Evolutionary conservation across 2,113 vertebrate species (phyloP).

Genomic region (Gopherus flavomarginatus): DNA sequence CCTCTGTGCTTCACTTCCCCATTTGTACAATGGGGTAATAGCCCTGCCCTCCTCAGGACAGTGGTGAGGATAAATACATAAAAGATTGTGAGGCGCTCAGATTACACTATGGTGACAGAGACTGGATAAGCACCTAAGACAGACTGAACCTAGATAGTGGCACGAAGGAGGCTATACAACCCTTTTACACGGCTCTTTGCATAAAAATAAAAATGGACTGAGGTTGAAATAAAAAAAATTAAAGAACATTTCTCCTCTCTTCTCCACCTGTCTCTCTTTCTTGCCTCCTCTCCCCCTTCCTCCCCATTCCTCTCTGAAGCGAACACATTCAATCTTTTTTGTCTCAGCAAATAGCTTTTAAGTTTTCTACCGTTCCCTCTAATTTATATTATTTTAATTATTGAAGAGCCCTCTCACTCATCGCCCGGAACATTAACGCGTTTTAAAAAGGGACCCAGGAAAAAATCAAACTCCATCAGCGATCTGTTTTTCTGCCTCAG

Average conservation of each 20-base stretch:
- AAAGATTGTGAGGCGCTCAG: not conserved
- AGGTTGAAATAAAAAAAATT: not conserved
- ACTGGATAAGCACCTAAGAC: not conserved
- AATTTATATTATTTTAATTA: constrained; percentile 80
- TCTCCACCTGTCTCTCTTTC: not conserved
- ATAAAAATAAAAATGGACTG: not conserved
- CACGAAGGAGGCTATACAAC: no score
- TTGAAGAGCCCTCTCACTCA: constrained; percentile 71
- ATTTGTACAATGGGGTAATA: not conserved
- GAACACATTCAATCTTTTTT: constrained; percentile 58
- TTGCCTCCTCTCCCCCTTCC: not conserved
- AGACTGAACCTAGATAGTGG: not conserved
- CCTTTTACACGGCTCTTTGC: not conserved
- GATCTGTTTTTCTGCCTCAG: not conserved
- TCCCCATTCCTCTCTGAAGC: constrained; percentile 23
- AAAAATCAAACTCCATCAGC: constrained; percentile 69
- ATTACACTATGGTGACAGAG: not conserved
- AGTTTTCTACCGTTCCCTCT: constrained; percentile 70
- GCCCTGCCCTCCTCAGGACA: not conserved
- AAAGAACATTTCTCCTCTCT: not conserved
- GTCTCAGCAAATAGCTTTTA: constrained; percentile 75
- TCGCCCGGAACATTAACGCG: constrained; percentile 62
- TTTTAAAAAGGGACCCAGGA: constrained; percentile 53
- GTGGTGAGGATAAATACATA: not conserved
- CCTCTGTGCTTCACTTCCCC: not conserved